Base-by-base conservation (phyloP, 53 echinoderm and acorn worm species). In the Patiria pectinifera region DNA sequence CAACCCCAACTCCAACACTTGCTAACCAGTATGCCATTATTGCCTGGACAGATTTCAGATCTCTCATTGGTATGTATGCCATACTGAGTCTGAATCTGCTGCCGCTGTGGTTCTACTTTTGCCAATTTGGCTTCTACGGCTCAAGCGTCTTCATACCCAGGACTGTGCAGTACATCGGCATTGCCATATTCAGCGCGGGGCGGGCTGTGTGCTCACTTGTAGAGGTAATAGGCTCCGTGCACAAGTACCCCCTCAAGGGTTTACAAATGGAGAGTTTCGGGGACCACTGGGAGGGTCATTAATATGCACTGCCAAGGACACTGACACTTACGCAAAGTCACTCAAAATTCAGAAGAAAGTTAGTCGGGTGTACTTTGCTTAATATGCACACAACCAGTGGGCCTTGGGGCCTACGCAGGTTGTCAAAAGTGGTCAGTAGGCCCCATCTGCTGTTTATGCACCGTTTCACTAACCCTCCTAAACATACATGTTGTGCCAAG, bases 41-140 rank as follows among this genome's bases (percentile, higher is more conserved):
- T 82, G 49, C 10, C 6, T 74, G 86, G 49, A 8, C 85, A 98
- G 98, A 96, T 95, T 96, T 93, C 66, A 95, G 93, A 83, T 95
- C 96, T 0, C 95, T 92, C 11, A 69, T 92, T 13, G 98, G 96
- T 19, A 94, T 95, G 35, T 96, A 95, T 91, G 85, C 94, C 11
- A 84, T 95, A 4, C 82, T 95, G 25, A 96, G 98, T 45, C 85
- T 96, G 43, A 92, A 97, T 77, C 74, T 93, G 21, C 83, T 98
- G 45, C 98, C 98, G 2, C 61, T 98, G 15, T 98, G 98, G 96
- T 86, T 98, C 70, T 98, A 98, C 92, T 95, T 93, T 23, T 96
- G 95, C 75, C 93, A 94, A 61, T 95, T 94, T 59, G 91, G 94
- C 4, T 80, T 97, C 74, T 83, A 96, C 5, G 86, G 91, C 66